These are phyloP conservation scores for Tilapia sparmanii DNA, from an alignment of 2,113 vertebrate species.

Conservation along the genomic window DNA sequence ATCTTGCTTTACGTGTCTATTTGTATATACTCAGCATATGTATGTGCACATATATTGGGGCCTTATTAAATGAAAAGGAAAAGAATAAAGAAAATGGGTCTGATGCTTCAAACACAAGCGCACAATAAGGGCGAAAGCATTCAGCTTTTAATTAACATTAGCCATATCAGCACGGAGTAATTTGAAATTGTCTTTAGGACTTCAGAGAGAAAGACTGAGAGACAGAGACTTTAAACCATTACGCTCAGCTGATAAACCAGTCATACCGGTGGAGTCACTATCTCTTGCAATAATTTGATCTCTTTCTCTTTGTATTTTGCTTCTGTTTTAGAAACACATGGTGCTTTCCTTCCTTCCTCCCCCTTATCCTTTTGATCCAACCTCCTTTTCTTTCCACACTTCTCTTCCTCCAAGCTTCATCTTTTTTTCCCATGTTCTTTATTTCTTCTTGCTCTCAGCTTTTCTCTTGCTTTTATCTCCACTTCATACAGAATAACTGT, in stretches of 20 bases:
- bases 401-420: slow-evolving; percentile 56
- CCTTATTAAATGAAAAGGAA: slow-evolving; percentile 12
- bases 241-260: slow-evolving; percentile 54
- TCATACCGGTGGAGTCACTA: slow-evolving; percentile 37
- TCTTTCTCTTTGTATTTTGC: slow-evolving; percentile 51
- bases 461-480: slow-evolving; percentile 70
- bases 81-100: slow-evolving; percentile 5
- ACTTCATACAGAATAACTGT: slow-evolving; percentile 75
- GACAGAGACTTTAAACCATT: slow-evolving; percentile 50
- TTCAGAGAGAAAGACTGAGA: slow-evolving; percentile 41
- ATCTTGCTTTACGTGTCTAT: neutral
- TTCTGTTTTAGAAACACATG: slow-evolving; percentile 53
- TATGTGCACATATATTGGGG: neutral
- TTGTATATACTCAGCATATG: neutral
- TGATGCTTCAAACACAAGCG: slow-evolving; percentile 24
- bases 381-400: slow-evolving; percentile 44
- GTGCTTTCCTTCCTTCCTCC: slow-evolving; percentile 36
- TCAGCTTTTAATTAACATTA: slow-evolving; percentile 67
- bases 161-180: slow-evolving; percentile 43
- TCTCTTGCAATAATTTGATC: slow-evolving; percentile 52
- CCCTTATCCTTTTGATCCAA: slow-evolving; percentile 61
- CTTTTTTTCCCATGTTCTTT: slow-evolving; percentile 41
- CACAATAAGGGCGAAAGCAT: slow-evolving; percentile 38
- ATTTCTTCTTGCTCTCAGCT: slow-evolving; percentile 68
- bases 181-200: slow-evolving; percentile 58